Conservation (phyloP, 2,797 vertebrate species). For the Molossus alvarezi region DNA sequence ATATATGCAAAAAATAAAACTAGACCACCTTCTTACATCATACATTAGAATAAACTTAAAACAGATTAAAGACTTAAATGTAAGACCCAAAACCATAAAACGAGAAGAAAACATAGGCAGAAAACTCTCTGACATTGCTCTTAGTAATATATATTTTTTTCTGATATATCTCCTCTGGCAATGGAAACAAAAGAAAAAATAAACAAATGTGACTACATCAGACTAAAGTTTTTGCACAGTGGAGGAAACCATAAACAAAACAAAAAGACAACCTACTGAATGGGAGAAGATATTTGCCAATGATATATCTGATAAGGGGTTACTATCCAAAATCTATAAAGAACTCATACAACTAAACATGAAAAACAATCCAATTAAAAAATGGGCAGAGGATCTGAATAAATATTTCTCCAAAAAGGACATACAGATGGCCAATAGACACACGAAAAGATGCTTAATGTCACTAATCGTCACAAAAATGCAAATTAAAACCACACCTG, state of each 20-base stretch:
- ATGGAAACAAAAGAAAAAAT: neutral
- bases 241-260: neutral
- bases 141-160: neutral
- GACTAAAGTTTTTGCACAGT: neutral
- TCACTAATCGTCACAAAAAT: neutral
- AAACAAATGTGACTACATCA: neutral
- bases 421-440: neutral
- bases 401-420: neutral
- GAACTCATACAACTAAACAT: neutral
- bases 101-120: neutral
- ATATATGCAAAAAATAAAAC: neutral
- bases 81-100: neutral
- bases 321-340: neutral
- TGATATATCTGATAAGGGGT: neutral
- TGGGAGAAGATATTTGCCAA: neutral
- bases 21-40: neutral
- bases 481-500: neutral
- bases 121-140: neutral
- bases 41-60: neutral
- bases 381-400: neutral
- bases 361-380: neutral
- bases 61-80: neutral
- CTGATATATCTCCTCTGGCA: neutral
- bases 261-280: neutral
- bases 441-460: neutral